Base-by-base conservation (phyloP, 2,888 invertebrate species). In the Pandemis corylana region DNA sequence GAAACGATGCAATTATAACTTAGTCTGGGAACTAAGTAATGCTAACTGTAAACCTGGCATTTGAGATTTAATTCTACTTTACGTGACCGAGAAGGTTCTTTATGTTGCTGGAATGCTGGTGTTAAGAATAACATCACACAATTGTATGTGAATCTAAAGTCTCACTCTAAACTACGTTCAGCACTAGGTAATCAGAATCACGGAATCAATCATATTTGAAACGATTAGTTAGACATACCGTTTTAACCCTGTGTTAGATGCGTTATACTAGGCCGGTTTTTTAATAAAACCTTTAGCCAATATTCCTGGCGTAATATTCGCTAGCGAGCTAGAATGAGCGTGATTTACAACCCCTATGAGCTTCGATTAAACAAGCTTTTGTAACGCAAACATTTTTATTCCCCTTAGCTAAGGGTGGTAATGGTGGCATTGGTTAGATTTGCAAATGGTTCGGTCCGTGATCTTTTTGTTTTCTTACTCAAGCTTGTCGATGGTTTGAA, bases 341-440 rank as follows among this genome's bases (percentile, higher is more conserved):
- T 65, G 65, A 65, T 46, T 65, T 46, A 28, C 49, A 65, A 49
- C 28, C 41, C 42, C 42, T 49, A 65, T 49, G 28, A 13, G 49
- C 49, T 51, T 36, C 66, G 66, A 51, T 51, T 51, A 51, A 46
- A 46, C 67, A 41, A 13, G 36, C 67, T 56, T 56, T 68, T 68
- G 67, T 68, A 56, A 53, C 53, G 56, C 36, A 68, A 56, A 68
- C 56, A 68, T 53, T 53, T 56, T 15, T 9, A 44, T 42, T 56
- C 53, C 56, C 67, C 42, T 53, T 20, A 20, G 41, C 41, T 12
- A 20, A 56, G 67, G 56, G 67, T 56, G 67, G 67, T 56, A 42
- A 56, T 53, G 67, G 56, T 56, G 56, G 67, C 56, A 56, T 53
- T 15, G 41, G 56, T 68, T 53, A 53, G 42, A 36, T 68, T 68